Conservation (phyloP, 1,140 invertebrate species). For the Drosophila pachea region DNA sequence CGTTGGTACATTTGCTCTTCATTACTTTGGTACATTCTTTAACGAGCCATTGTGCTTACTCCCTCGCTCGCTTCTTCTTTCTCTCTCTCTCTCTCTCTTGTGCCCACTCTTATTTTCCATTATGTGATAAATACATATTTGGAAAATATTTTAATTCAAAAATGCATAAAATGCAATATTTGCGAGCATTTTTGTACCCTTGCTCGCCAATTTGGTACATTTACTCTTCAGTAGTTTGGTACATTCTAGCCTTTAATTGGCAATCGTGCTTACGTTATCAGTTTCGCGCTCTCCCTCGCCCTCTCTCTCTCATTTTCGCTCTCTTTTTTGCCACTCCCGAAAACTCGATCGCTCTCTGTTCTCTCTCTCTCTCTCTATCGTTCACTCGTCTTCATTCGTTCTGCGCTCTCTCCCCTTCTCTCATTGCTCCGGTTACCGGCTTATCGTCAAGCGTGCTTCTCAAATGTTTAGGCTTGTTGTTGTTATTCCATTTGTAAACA, state of each 20-base stretch:
- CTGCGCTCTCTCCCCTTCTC: neutral
- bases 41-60: no score
- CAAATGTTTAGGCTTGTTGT: conserved; percentile 15
- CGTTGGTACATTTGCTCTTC: neutral
- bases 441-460: conserved; percentile 23
- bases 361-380: neutral
- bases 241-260: neutral
- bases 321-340: neutral
- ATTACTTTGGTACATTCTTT: no score
- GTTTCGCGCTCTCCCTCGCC: neutral
- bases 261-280: conserved; percentile 2
- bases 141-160: neutral
- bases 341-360: neutral
- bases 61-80: no score
- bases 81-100: no score
- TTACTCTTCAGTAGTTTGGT: neutral
- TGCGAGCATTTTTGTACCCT: neutral
- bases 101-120: no score
- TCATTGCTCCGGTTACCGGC: neutral
- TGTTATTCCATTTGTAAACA: conserved; percentile 42
- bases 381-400: neutral
- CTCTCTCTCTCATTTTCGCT: neutral
- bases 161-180: neutral
- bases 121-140: no score
- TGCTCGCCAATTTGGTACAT: neutral